Base-by-base conservation (phyloP, 2,113 vertebrate species). In the Carollia perspicillata region DNA sequence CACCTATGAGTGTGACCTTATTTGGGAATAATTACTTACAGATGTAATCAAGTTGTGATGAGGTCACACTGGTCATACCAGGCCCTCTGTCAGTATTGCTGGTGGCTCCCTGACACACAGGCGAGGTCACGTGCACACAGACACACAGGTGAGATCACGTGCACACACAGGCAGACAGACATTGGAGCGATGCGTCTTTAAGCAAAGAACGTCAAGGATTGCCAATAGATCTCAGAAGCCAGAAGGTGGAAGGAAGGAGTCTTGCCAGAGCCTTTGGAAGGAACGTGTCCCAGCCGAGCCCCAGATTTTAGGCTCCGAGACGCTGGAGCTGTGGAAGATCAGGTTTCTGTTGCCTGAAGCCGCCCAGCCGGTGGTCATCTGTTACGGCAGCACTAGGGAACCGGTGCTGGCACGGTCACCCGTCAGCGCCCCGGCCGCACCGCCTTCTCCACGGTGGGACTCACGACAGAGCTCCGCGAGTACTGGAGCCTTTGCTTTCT, bases 171-270 rank as follows among this genome's bases (percentile, higher is more conserved):
- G 58, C 28, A 10, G 53, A 89, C 28, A 10, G 53, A 89, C 42
- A 37, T 6, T 1, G 18, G 40, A 81, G 4, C 0, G 3, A 37
- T 30, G 18, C 4, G 0, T 55, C 23, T 9, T 2, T 3, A n/a
- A 69, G 23, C 1, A 20, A 37, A 1, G 28, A n/a, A 18, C 0
- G 11, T 14, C 30, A 26, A 3, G 26, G 53, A 33, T 53, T 49
- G 7, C 13, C n/a, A 8, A 20, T 1, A 71, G 89, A 60, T 5
- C 9, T 17, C 10, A 12, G 85, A 83, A 77, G 26, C 33, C 35
- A 28, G 26, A 17, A 8, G 40, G 44, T 20, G 22, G 42, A 28
- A 83, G 51, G 42, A 77, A 13, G 14, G 18, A 2, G 8, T 55
- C 72, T 40, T 89, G 35, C 33, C 65, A 4, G 35, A 77, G 35